Conservation (phyloP, 2,888 invertebrate species). For the Limnephilus auricula region DNA sequence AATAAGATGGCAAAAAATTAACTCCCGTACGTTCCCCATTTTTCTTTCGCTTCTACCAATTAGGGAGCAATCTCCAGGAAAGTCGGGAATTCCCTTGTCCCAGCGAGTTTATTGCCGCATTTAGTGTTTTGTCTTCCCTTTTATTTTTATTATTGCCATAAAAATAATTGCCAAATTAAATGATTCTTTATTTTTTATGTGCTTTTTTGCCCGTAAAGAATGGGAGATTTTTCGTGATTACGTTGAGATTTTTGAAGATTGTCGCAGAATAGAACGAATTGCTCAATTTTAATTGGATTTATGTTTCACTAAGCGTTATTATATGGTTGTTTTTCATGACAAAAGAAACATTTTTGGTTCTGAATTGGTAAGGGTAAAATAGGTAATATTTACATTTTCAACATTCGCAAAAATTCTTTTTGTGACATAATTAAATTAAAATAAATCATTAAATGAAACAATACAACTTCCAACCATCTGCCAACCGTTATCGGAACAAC, state of each 20-base stretch:
- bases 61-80: slow-evolving; percentile 22
- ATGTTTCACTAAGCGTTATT: background rate
- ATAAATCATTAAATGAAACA: no score
- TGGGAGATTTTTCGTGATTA: background rate
- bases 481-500: no score
- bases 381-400: no score
- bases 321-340: background rate
- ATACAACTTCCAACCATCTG: no score
- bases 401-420: no score
- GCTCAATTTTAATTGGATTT: slow-evolving; percentile 2
- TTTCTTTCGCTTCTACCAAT: slow-evolving; percentile 37
- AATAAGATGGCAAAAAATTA: slow-evolving; percentile 24
- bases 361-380: no score
- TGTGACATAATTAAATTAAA: no score
- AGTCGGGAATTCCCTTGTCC: slow-evolving; percentile 19
- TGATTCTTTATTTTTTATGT: slow-evolving; percentile 8
- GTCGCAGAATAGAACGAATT: background rate
- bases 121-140: slow-evolving; percentile 31
- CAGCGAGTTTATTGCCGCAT: slow-evolving; percentile 9
- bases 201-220: background rate
- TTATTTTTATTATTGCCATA: slow-evolving; percentile 26
- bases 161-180: slow-evolving; percentile 35
- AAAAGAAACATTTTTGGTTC: background rate
- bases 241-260: background rate
- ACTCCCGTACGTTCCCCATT: slow-evolving; percentile 21